phyloP scores from a whole-genome alignment of 2,113 vertebrate species.

The Zingel zingel region DNA sequence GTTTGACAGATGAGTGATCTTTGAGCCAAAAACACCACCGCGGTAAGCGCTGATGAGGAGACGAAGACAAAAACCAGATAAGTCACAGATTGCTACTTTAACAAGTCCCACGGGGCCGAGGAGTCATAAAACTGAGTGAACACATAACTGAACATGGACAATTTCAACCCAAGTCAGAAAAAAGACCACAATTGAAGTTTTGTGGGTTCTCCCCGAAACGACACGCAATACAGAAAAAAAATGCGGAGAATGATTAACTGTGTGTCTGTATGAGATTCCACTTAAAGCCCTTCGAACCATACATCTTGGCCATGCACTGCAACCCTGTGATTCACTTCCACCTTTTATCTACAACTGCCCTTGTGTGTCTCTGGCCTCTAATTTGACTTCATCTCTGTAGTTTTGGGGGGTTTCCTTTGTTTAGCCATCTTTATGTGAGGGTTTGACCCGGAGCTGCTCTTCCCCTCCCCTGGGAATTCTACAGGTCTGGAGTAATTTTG shows the following conservation, averaged over 20 bases:
- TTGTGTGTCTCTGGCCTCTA: constrained; percentile 46
- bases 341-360: constrained; percentile 57
- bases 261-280: constrained; percentile 55
- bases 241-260: constrained; percentile 67
- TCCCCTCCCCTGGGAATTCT: constrained; percentile 80
- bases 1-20: constrained; percentile 40
- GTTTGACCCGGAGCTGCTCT: constrained; percentile 69
- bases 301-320: constrained; percentile 53
- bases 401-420: constrained; percentile 46
- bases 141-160: constrained; percentile 72
- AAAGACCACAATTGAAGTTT: constrained; percentile 64
- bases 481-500: constrained; percentile 81
- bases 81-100: constrained; percentile 61
- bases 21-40: constrained; percentile 33
- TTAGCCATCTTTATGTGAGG: constrained; percentile 67
- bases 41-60: constrained; percentile 53
- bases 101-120: constrained; percentile 47
- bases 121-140: constrained; percentile 65
- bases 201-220: constrained; percentile 49
- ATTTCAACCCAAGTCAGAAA: constrained; percentile 55
- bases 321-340: constrained; percentile 66
- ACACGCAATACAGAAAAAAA: constrained; percentile 48
- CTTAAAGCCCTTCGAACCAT: constrained; percentile 51
- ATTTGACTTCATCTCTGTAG: constrained; percentile 58
- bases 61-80: constrained; percentile 64